Conservation (phyloP, 2,888 invertebrate genomes). For the Nasonovia ribisnigri region DNA sequence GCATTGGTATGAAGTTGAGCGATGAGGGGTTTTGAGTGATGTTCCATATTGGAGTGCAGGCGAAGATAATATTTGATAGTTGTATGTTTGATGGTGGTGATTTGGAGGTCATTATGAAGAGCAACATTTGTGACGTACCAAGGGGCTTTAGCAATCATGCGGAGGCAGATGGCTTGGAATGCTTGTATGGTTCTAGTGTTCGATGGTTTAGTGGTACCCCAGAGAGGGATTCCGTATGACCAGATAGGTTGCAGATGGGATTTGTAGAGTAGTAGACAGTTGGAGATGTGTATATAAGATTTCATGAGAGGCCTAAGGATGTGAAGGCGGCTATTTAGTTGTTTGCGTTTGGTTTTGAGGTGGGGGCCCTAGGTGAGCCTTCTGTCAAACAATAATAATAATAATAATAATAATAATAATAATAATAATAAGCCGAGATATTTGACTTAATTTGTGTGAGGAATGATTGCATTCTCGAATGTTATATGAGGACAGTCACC, state of each 20-base stretch:
- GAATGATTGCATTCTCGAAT: slow-evolving; percentile 14
- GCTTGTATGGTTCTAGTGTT: slow-evolving; percentile 27
- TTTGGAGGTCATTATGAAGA: slow-evolving; percentile 39
- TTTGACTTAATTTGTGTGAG: slow-evolving; percentile 40
- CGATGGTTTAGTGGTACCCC: slow-evolving; percentile 23
- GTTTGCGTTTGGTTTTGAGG: slow-evolving; percentile 43
- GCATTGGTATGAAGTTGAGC: neutral
- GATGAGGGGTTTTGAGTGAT: no score
- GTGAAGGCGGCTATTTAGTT: slow-evolving; percentile 60
- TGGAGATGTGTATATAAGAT: neutral
- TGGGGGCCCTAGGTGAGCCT: slow-evolving; percentile 49
- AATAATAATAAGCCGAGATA: slow-evolving; percentile 59
- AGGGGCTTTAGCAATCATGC: slow-evolving; percentile 32
- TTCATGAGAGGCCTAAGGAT: slow-evolving; percentile 60
- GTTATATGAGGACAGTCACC: neutral
- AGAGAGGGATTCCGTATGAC: slow-evolving; percentile 17
- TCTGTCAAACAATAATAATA: slow-evolving; percentile 21
- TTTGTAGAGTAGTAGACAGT: slow-evolving; percentile 28
- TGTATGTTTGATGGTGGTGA: slow-evolving; percentile 17
- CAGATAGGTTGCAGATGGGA: neutral
- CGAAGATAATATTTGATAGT: slow-evolving; percentile 23
- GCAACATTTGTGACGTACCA: slow-evolving; percentile 35
- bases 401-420: no score
- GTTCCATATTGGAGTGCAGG: no score
- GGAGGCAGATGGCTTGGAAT: slow-evolving; percentile 8